phyloP scores from a whole-genome alignment of 2,113 vertebrate species.

The Anolis carolinensis region DNA sequence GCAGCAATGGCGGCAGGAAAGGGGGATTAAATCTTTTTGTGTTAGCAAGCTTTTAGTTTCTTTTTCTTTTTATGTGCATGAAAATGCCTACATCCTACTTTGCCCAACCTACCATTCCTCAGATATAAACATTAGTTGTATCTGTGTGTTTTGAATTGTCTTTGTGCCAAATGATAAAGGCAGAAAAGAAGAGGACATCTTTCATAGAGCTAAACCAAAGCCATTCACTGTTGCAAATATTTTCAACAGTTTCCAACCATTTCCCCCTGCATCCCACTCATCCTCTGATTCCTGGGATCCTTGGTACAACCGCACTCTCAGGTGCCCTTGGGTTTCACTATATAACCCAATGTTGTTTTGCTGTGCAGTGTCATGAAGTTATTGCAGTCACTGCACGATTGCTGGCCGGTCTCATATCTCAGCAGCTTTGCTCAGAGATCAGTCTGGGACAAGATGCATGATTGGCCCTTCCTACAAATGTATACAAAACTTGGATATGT shows the following conservation, averaged over 20 bases:
- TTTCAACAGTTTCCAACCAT: neutral
- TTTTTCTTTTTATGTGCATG: neutral
- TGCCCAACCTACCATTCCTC: neutral
- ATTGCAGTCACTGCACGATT: neutral
- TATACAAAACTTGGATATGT: no score
- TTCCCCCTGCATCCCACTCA: neutral
- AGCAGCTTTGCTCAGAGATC: no score
- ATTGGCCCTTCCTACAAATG: no score
- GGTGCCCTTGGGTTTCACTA: neutral
- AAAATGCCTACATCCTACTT: neutral
- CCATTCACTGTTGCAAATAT: neutral
- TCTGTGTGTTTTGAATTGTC: slow-evolving; percentile 1
- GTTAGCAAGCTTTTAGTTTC: slow-evolving; percentile 8
- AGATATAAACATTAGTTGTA: slow-evolving; percentile 1
- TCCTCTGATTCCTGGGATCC: neutral
- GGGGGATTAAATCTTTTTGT: neutral
- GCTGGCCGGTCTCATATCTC: neutral
- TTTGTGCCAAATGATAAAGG: neutral
- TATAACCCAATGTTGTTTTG: neutral
- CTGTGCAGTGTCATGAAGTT: neutral
- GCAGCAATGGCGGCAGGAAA: no score
- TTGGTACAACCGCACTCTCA: neutral
- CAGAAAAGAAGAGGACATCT: neutral
- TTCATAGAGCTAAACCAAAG: neutral
- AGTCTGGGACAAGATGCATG: no score